Conservation (phyloP, 2,113 vertebrate species). For the Sylvicapra grimmia region DNA sequence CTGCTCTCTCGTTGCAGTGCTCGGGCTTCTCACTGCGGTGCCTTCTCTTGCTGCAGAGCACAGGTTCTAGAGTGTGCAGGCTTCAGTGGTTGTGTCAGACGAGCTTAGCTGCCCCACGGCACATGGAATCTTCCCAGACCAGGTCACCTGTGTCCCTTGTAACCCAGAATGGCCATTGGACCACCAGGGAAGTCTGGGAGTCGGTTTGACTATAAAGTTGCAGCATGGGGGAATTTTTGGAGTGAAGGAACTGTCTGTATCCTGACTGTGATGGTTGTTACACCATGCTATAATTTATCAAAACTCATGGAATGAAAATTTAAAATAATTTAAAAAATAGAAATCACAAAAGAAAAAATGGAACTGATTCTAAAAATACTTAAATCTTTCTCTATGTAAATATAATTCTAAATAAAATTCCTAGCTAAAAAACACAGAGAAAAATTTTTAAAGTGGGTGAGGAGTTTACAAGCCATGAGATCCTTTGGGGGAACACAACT, state of each 20-base stretch:
- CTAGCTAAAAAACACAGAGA: not conserved
- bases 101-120: not conserved
- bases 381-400: not conserved
- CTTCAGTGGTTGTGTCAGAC: not conserved
- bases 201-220: not conserved
- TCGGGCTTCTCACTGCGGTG: accelerated
- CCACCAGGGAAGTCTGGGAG: not conserved
- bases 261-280: not conserved
- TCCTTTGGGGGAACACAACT: not conserved
- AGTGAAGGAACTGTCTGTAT: not conserved
- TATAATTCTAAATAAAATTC: not conserved
- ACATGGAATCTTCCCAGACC: not conserved
- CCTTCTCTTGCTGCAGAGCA: not conserved
- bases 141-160: not conserved
- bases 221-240: not conserved
- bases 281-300: not conserved
- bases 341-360: not conserved
- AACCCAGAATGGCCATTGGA: not conserved
- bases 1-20: not conserved
- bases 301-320: not conserved
- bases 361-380: not conserved
- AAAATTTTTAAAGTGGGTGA: not conserved
- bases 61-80: not conserved
- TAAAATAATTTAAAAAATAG: not conserved
- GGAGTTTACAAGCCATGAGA: not conserved